Conservation (phyloP, 2,888 invertebrate species). For the Ectemnius lituratus region DNA sequence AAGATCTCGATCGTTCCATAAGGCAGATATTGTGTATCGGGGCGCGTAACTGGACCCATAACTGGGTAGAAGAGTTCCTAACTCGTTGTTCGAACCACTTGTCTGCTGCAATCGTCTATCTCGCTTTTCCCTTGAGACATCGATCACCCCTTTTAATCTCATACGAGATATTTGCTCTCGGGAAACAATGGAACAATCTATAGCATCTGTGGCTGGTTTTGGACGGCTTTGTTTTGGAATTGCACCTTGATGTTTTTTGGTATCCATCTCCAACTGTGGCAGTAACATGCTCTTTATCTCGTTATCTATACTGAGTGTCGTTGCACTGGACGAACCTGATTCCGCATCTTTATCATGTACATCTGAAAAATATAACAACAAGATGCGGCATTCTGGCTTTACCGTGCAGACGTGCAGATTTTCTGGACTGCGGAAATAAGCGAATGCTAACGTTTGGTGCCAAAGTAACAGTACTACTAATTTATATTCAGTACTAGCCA, state of each 20-base stretch:
- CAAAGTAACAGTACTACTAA: constrained; percentile 48
- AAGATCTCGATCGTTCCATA: constrained; percentile 82
- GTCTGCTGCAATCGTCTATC: constrained; percentile 79
- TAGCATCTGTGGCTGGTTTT: constrained; percentile 59
- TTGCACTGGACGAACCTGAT: constrained; percentile 80
- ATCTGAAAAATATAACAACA: constrained; percentile 67
- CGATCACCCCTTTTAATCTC: constrained; percentile 78
- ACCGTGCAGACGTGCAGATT: no score
- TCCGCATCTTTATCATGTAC: constrained; percentile 78
- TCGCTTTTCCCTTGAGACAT: constrained; percentile 68
- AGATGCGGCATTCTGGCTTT: constrained; percentile 8
- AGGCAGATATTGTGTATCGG: constrained; percentile 80
- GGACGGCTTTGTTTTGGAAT: constrained; percentile 84
- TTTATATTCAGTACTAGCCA: constrained; percentile 76
- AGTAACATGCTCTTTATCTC: constrained; percentile 79
- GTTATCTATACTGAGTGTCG: constrained; percentile 76
- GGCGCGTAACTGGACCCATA: constrained; percentile 83
- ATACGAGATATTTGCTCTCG: constrained; percentile 60
- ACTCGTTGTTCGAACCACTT: constrained; percentile 83
- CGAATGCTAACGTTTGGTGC: constrained; percentile 9
- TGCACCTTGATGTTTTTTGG: constrained; percentile 84
- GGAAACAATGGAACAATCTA: constrained; percentile 43
- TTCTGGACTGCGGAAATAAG: background rate
- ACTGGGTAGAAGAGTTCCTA: constrained; percentile 83
- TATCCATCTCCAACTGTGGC: constrained; percentile 77